phyloP scores from a whole-genome alignment of 2,113 vertebrate genomes.

The Eurystomus gularis region DNA sequence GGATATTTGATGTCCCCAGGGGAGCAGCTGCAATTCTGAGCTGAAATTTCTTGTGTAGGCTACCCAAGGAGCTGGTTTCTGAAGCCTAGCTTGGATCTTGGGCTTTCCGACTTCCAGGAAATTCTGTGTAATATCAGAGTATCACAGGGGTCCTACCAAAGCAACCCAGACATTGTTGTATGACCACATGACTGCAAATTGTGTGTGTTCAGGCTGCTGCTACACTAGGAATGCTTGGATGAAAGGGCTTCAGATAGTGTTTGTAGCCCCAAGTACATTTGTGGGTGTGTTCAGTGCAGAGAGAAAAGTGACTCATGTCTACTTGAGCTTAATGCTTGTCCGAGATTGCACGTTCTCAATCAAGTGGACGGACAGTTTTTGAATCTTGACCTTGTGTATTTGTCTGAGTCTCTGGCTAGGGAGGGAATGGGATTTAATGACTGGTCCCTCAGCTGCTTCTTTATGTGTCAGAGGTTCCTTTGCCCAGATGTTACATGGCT shows the following conservation, averaged over 20 bases:
- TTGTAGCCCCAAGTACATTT: neutral
- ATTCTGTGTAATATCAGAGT: neutral
- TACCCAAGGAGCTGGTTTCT: neutral
- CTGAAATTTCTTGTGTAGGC: neutral
- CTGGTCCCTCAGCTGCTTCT: neutral
- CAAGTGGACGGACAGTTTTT: neutral
- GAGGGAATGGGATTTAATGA: neutral
- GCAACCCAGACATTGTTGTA: fast-evolving
- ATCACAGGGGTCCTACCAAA: neutral
- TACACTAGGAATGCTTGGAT: neutral
- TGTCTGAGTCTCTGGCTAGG: neutral
- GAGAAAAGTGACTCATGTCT: neutral
- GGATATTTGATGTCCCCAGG: neutral
- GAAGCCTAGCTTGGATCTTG: neutral
- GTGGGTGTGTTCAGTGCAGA: neutral
- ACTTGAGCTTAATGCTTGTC: neutral
- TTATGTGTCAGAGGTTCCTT: neutral
- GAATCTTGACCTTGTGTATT: neutral
- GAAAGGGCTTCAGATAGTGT: neutral
- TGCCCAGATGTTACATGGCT: fast-evolving
- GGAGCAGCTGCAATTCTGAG: neutral
- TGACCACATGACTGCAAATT: neutral
- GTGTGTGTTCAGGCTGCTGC: neutral
- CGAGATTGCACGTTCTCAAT: fast-evolving
- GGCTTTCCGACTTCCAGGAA: neutral